phyloP scores from a whole-genome alignment of 2,113 vertebrate genomes.

The Urocynchramus pylzowi region DNA sequence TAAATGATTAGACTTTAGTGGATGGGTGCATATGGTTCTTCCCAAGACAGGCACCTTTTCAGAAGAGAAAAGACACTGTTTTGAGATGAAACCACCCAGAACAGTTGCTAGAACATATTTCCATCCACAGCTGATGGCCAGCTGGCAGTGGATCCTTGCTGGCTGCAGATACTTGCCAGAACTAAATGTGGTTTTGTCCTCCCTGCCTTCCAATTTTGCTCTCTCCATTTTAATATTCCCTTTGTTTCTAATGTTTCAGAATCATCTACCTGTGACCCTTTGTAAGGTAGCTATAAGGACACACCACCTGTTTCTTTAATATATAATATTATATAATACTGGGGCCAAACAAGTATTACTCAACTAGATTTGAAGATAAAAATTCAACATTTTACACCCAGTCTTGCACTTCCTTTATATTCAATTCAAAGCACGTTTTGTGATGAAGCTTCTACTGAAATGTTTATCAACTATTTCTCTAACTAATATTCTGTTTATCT shows the following conservation, averaged over 20 bases:
- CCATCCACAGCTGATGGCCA: not conserved
- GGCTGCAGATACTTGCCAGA: not conserved
- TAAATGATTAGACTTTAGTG: not conserved
- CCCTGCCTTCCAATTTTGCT: not conserved
- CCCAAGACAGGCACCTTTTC: not conserved
- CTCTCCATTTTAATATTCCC: not conserved
- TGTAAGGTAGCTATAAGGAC: not conserved
- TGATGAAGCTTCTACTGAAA: not conserved
- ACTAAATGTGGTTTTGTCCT: not conserved
- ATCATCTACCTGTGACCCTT: not conserved
- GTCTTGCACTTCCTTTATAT: not conserved
- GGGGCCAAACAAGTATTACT: not conserved
- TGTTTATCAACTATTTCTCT: not conserved
- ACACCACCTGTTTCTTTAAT: not conserved
- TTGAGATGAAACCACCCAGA: not conserved
- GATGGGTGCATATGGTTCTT: not conserved
- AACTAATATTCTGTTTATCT: not conserved
- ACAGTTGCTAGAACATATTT: constrained; percentile 41
- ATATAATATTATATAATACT: not conserved
- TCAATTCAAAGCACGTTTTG: not conserved
- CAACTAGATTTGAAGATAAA: not conserved
- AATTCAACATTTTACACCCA: not conserved
- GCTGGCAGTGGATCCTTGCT: not conserved
- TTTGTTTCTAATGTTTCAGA: not conserved
- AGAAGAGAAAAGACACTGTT: not conserved